Conservation (phyloP, 1,140 invertebrate genomes). For the Babylonia areolata region DNA sequence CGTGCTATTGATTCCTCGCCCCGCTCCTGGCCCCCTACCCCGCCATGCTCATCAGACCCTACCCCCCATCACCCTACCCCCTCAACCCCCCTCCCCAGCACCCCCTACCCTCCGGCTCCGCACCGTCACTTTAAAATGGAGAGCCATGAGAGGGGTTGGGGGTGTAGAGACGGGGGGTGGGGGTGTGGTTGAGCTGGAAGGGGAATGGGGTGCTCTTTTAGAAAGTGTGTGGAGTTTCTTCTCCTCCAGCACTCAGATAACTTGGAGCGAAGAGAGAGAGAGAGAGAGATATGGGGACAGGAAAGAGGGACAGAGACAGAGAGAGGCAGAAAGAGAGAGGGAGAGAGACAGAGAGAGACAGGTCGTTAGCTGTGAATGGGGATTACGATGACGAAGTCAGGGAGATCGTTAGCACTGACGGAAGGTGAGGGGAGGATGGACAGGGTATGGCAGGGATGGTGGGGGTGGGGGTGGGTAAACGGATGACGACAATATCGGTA, state of each 20-base stretch:
- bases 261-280: background rate
- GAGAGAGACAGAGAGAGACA: constrained; percentile 16
- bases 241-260: too few relatives aligned
- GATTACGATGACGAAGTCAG: too few relatives aligned
- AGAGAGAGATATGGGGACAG: background rate
- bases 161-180: background rate
- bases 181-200: background rate
- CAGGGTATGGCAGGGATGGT: background rate
- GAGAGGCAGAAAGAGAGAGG: background rate
- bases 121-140: constrained; percentile 7
- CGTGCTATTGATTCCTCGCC: background rate
- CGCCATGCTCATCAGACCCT: too few relatives aligned
- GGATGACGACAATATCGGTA: too few relatives aligned
- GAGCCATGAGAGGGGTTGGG: background rate
- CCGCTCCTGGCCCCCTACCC: background rate
- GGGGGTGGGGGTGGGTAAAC: background rate
- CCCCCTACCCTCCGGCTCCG: background rate
- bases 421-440: background rate
- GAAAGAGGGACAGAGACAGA: background rate
- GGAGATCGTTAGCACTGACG: too few relatives aligned
- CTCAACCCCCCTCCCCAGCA: background rate
- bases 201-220: too few relatives aligned
- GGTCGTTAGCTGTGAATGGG: too few relatives aligned
- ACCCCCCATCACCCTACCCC: too few relatives aligned
- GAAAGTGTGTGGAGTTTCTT: too few relatives aligned